Conservation (phyloP, 2,888 invertebrate species). For the Polydesmus complanatus region DNA sequence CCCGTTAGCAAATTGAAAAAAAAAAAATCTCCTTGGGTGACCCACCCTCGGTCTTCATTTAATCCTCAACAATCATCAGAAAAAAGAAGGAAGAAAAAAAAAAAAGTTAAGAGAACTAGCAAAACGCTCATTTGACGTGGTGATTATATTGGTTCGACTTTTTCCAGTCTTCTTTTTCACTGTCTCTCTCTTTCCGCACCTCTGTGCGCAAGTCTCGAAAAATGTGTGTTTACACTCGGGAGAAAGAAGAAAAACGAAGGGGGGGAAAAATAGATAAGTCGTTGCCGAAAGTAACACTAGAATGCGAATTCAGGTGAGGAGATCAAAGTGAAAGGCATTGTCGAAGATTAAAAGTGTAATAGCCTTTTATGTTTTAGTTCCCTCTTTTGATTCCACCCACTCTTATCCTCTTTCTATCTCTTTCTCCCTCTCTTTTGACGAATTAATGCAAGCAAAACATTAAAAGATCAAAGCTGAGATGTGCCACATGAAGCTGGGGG, state of each 20-base stretch:
- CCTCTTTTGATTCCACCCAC: neutral
- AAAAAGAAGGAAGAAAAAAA: neutral
- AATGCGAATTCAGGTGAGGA: neutral
- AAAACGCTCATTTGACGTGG: neutral
- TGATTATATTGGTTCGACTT: neutral
- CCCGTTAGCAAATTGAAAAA: neutral
- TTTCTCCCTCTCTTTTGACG: neutral
- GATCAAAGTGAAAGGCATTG: too few species aligned
- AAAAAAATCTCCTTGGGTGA: neutral
- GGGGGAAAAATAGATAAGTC: neutral
- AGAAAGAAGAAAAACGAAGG: too few species aligned
- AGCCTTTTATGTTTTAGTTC: neutral
- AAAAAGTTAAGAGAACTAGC: too few species aligned
- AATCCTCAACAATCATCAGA: too few species aligned
- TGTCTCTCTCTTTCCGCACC: neutral
- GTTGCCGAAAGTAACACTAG: neutral
- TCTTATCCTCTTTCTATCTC: neutral
- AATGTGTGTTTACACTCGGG: neutral
- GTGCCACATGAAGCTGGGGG: too few species aligned
- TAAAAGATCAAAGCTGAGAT: too few species aligned
- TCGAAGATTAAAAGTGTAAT: neutral
- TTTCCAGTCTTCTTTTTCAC: neutral
- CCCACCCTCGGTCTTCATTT: too few species aligned
- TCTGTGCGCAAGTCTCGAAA: neutral
- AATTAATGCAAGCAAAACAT: neutral